Percentiles rank a stretch among this genome's conserved stretches.
Conservation (phyloP, 1,140 invertebrate species). For the Elysia chlorotica region DNA sequence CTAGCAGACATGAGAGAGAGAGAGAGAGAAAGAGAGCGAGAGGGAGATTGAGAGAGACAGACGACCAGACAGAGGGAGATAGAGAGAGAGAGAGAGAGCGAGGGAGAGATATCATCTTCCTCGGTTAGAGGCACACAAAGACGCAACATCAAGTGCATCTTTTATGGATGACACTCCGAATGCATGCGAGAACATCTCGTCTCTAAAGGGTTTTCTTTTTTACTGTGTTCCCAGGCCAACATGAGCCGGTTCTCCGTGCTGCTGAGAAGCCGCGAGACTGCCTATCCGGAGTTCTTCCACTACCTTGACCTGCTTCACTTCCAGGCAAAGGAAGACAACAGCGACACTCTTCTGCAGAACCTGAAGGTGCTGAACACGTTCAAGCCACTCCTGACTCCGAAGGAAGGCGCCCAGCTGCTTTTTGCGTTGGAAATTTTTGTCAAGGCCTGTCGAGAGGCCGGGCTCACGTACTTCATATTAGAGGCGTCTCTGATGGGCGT, state of each 20-base stretch:
- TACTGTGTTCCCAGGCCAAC: background rate
- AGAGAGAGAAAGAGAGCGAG: background rate
- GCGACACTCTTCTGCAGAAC: background rate
- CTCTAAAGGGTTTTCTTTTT: background rate
- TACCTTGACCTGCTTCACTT: background rate
- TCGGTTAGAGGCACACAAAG: background rate
- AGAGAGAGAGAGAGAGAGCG: background rate
- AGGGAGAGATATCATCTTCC: background rate
- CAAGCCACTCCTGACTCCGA: slow-evolving; percentile 20
- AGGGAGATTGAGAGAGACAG: background rate
- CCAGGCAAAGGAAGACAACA: too few relatives aligned
- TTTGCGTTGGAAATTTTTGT: slow-evolving; percentile 27
- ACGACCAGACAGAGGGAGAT: background rate
- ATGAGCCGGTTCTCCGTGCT: background rate
- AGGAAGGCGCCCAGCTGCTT: slow-evolving; percentile 23
- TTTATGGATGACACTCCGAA: background rate
- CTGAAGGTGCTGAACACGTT: slow-evolving; percentile 10
- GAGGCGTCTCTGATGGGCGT: slow-evolving; percentile 46
- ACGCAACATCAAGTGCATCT: background rate
- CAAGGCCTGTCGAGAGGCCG: slow-evolving; percentile 24
- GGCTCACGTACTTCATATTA: slow-evolving; percentile 42
- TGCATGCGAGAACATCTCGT: background rate
- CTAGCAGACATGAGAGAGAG: background rate
- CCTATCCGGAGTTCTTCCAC: slow-evolving; percentile 15
- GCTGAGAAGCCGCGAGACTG: background rate